Evolutionary conservation across 2,888 invertebrate genomes (phyloP), one percentile per base, ranked within the genome.

Genomic region (Nasonovia ribisnigri): DNA sequence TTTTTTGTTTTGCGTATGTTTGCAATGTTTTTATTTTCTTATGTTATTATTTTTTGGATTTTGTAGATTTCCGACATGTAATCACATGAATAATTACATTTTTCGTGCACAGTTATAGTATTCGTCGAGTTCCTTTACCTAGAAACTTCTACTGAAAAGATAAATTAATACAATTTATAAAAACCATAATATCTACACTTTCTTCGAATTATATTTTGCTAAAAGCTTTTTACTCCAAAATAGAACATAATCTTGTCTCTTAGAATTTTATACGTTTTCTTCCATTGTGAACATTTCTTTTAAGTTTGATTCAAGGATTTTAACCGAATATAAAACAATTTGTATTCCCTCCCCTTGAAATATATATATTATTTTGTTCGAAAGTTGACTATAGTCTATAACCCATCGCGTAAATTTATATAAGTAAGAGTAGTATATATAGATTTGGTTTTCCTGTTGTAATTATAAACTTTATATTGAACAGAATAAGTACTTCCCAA

Each of bases 151-250:
- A 57, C n/a, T 48, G 43, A 36, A 6, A 91, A 36, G 24, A 91
- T 54, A 84, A 29, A 91, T 84, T 26, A 13, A 48, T 29, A 43
- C 29, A 42, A 84, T 84, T 77, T 84, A 4, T 13, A 77, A 29
- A 90, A 24, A 77, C 77, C 48, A 77, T 60, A 77, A 36, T 36
- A 54, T 84, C 36, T 86, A 60, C 26, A 86, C 46, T 46, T 57
- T 57, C 43, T 4, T 57, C 6, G 54, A 48, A 87, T 6, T 46
- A 46, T 26, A 42, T 26, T 24, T 87, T 60, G 16, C 48, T 88
- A 67, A 92, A 92, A 88, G 92, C 77, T 51, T 92, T 77, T 42
- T 77, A 20, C n/a, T 54, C 1, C 10, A 88, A 88, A 46, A 26
- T 54, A 51, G 5, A 88, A 92, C n/a, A 5, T 42, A 77, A 20